phyloP scores from a whole-genome alignment of 2,797 vertebrate genomes.

The Thamnophis elegans region DNA sequence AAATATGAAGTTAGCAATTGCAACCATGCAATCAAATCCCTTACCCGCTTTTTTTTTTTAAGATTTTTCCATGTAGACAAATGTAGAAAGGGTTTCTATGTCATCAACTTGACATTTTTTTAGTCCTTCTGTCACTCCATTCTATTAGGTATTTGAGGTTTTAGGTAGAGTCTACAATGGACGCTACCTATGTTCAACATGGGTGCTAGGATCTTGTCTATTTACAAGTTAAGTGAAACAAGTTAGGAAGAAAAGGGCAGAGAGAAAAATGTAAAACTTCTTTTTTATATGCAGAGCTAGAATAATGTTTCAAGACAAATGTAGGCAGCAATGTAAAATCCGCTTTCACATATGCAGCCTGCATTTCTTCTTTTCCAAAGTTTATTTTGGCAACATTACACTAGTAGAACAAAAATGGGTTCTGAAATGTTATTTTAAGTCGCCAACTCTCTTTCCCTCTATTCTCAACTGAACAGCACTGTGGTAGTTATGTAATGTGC shows the following conservation, averaged over 20 bases:
- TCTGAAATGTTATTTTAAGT: neutral
- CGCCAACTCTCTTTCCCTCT: neutral
- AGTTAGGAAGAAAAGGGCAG: neutral
- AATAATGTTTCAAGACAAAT: neutral
- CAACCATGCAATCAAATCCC: neutral
- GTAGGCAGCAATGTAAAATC: neutral
- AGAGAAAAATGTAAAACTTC: neutral
- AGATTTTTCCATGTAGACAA: neutral
- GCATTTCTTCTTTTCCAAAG: neutral
- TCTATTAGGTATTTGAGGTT: neutral
- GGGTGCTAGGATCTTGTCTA: neutral
- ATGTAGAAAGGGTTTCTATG: neutral
- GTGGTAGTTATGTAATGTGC: neutral
- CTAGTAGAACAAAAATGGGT: neutral
- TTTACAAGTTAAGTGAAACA: neutral
- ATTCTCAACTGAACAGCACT: conserved; percentile 2
- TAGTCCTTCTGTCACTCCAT: neutral
- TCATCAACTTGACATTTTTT: neutral
- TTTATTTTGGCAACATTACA: neutral
- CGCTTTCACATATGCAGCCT: neutral
- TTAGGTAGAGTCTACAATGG: neutral
- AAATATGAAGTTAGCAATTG: neutral
- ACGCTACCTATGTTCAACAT: neutral
- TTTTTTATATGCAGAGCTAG: neutral
- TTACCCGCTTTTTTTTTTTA: neutral